Evolutionary conservation across 2,888 invertebrate genomes (phyloP), one percentile per base, ranked within the genome.

Genomic region (Drosophila koepferae): DNA sequence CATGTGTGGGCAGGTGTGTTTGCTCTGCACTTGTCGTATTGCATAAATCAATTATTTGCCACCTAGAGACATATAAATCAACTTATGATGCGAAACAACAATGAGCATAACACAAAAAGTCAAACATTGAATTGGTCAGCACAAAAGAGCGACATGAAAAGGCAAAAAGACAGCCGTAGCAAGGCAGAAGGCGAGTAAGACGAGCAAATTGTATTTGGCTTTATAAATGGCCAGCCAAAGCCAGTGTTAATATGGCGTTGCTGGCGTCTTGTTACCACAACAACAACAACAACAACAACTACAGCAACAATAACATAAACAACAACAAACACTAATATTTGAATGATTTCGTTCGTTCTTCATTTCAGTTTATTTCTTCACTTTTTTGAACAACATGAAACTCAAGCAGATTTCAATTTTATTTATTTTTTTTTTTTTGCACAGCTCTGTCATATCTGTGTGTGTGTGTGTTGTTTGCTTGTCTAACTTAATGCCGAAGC

Each of bases 1-100:
- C 61, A 72, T 56, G 16, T 23, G 14, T 5, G 1, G 28, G 0
- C 9, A 28, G 48, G n/a, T 66, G 14, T 31, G 40, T 55, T 41
- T 55, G 55, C 40, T 38, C 28, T 74, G 61, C 40, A 23, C 31
- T 34, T 40, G 38, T n/a, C 48, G 43, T 16, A 23, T 58, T 77
- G 77, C 89, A 89, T 89, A 85, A 85, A 85, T 85, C 85, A 89
- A 85, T 85, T 85, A 85, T 89, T 87, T 89, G 88, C 85, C 89
- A 85, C 90, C 80, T 34, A 51, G 70, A 59, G 64, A 61, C 82
- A 69, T 80, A 86, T 86, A 86, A 86, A 89, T 86, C 90, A 86
- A 60, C 71, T 72, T 74, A 72, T 84, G 89, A 86, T 81, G 81
- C 86, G 72, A 71, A 34, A 74, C 86, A 79, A 65, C 61, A 67